Base-by-base conservation (phyloP, 2,797 vertebrate genomes). In the Rhinella marina region DNA sequence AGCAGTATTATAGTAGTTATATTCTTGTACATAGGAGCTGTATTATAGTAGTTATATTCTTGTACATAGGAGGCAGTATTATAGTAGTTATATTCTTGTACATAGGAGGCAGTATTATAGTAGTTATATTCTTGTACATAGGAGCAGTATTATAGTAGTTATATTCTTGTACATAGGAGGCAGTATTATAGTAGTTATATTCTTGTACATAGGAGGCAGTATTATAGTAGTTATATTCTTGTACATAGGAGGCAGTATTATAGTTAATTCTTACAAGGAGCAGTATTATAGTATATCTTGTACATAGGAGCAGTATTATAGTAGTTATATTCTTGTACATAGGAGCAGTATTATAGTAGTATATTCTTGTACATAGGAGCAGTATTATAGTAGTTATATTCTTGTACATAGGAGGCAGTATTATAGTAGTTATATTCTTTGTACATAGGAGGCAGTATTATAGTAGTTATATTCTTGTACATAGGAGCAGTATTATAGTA, bases 401-500 rank as follows among this genome's bases (percentile, higher is more conserved):
- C 70, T 11, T 41, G 29, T 72, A 72, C 17, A 41, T 73, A 41
- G 29, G 32, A 4, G 17, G 61, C 29, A 73, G 70, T 73, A 73
- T 73, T 73, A 48, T 73, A 73, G 70, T 21, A 73, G 70, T 73
- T 73, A 73, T 73, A 73, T 73, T 73, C 32, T n/a, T 23, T 73
- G 70, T 73, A 72, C 16, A 72, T 72, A 72, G 70, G 70, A n/a
- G 27, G n/a, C n/a, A n/a, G n/a, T n/a, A n/a, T n/a, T n/a, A n/a
- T n/a, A n/a, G n/a, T n/a, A n/a, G n/a, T n/a, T n/a, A n/a, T n/a
- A n/a, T n/a, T n/a, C n/a, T n/a, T n/a, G n/a, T n/a, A n/a, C n/a
- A n/a, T n/a, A n/a, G n/a, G n/a, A n/a, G 68, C 32, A 73, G 70
- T 73, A 73, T 70, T 70, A 70, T 70, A 70, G 66, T 70, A 70